Evolutionary conservation across 2,113 vertebrate genomes (phyloP).

Genomic region (Pteruthius melanotis): DNA sequence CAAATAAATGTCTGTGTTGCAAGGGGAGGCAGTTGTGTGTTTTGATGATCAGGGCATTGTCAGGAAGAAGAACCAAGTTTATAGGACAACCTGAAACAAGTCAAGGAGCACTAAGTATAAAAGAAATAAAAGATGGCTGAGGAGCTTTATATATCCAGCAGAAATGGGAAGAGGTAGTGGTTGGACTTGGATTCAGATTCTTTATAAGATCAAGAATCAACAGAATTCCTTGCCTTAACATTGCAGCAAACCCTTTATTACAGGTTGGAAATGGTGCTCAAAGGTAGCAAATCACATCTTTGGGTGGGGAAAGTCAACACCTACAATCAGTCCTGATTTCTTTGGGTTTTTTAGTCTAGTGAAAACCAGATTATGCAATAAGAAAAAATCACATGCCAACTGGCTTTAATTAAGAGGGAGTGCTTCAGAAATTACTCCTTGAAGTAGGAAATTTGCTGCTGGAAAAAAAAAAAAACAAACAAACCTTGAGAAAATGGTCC

Average conservation of each 20-base stretch:
- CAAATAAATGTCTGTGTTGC: rapidly evolving
- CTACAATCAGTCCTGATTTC: neutral
- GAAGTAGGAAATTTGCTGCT: neutral
- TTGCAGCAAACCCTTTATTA: neutral
- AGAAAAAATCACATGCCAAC: neutral
- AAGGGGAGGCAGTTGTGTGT: neutral
- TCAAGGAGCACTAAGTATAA: neutral
- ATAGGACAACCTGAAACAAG: neutral
- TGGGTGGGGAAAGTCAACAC: neutral
- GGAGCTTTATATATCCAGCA: neutral
- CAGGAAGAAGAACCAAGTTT: neutral
- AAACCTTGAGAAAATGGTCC: neutral
- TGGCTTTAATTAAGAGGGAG: neutral
- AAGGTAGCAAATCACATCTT: neutral
- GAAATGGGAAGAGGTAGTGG: neutral
- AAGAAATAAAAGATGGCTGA: neutral
- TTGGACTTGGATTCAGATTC: neutral
- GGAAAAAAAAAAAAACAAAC: neutral
- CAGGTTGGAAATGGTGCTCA: neutral
- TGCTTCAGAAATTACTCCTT: neutral
- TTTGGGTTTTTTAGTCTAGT: neutral
- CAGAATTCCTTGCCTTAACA: neutral
- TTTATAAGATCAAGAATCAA: neutral
- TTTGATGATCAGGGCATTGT: neutral
- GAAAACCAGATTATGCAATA: neutral